Evolutionary conservation across 2,888 invertebrate genomes (phyloP).

Genomic region (Tenthredo notha): DNA sequence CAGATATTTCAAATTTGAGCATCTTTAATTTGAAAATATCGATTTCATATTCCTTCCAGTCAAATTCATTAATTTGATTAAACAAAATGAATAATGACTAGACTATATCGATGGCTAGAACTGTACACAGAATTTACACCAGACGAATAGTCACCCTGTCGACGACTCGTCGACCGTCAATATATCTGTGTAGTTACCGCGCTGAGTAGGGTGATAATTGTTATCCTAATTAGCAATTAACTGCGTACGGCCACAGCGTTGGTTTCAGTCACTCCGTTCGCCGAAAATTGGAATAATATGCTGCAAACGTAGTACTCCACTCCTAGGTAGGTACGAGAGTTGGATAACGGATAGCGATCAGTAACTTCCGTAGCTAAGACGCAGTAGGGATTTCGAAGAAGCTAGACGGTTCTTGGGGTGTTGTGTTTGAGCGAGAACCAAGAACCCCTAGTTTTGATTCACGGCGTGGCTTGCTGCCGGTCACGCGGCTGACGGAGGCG

Average conservation of each 20-base stretch:
- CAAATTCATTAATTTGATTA: not conserved
- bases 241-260: slow-evolving; percentile 10
- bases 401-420: not conserved
- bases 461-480: slow-evolving; percentile 73
- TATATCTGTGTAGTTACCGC: not conserved
- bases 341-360: not conserved
- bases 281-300: not conserved
- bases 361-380: slow-evolving; percentile 11
- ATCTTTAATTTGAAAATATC: not conserved
- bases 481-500: slow-evolving; percentile 75
- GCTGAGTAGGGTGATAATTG: slow-evolving; percentile 33
- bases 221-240: slow-evolving; percentile 34
- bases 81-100: not conserved
- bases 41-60: not conserved
- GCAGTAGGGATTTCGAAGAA: not conserved
- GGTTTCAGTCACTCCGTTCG: not conserved
- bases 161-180: slow-evolving; percentile 12
- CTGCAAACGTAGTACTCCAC: not conserved
- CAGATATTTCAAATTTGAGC: not conserved
- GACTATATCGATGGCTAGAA: not conserved
- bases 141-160: slow-evolving; percentile 2
- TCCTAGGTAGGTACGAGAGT: not conserved
- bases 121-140: not conserved
- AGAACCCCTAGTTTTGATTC: slow-evolving; percentile 75
- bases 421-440: not conserved